Evolutionary conservation across 2,113 vertebrate genomes (phyloP), one percentile per base, ranked within the genome.

Genomic region (Physeter macrocephalus): DNA sequence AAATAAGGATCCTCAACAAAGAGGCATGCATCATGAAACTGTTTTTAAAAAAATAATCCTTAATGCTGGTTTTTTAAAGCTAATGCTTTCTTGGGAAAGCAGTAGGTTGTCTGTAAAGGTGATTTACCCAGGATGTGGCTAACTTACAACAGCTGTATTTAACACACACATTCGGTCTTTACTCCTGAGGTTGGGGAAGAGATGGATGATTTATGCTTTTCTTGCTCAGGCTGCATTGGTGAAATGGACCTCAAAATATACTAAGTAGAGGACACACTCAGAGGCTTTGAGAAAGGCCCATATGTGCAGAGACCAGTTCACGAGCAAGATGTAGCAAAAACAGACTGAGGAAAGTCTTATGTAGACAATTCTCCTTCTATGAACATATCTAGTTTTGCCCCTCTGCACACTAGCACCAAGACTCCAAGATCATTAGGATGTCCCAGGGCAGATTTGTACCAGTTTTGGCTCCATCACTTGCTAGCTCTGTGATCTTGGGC

Each of bases 201-300:
- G 66, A 92, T 85, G 61, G 34, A 25, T 95, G 93, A 96, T 96
- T 97, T 41, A 94, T 62, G 36, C 10, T 95, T 87, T 97, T 87
- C 82, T 82, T 90, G n/a, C 61, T 95, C 59, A 11, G 67, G 69
- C n/a, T 96, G 84, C 81, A 93, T 93, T 97, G 94, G 97, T 97
- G 92, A 95, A 98, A 96, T 82, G 59, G 74, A 31, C 88, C 75
- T 88, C 34, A 92, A 92, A 91, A 67, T 90, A 90, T 27, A 62
- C 59, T 88, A 84, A 71, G 36, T 85, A 81, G 23, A 94, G 92
- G 25, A 11, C 64, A 81, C 18, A 41, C 31, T 92, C 14, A 87
- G 67, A 95, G 78, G 54, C 52, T 89, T 10, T 67, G 36, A 81
- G 31, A 86, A 93, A 95, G 46, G 36, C 15, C n/a, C n/a, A 39